Conservation (phyloP, 1,140 invertebrate genomes). For the Pseudachorutes palmiensis region DNA sequence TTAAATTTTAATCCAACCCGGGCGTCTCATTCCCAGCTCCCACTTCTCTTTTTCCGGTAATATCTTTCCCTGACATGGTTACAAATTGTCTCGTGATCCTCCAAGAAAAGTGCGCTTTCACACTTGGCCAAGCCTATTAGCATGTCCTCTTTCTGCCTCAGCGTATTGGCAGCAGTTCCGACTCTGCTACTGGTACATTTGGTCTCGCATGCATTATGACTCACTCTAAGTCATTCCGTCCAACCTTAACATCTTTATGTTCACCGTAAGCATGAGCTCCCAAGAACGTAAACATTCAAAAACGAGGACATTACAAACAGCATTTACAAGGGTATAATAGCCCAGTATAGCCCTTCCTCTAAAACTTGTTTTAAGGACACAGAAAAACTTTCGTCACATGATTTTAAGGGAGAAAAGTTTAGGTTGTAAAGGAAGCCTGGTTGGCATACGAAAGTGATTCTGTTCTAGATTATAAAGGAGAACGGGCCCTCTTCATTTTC, state of each 20-base stretch:
- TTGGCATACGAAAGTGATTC: constrained; percentile 3
- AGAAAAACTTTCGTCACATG: not conserved
- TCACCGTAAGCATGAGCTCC: no score
- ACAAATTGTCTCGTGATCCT: constrained; percentile 12
- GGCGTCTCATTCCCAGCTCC: not conserved
- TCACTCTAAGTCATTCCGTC: not conserved
- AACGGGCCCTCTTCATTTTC: constrained; percentile 27
- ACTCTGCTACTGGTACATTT: no score
- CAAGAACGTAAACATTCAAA: no score
- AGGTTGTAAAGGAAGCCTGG: not conserved
- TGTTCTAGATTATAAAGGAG: constrained; percentile 1
- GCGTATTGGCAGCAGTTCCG: constrained; percentile 5
- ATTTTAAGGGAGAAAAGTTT: not conserved
- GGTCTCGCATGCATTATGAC: not conserved
- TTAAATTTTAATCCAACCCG: constrained; percentile 5
- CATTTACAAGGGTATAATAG: not conserved
- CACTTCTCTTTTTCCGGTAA: not conserved
- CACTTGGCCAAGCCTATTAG: not conserved
- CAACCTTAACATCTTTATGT: no score
- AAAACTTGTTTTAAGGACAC: not conserved
- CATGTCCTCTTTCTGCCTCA: not conserved
- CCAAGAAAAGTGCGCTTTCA: not conserved
- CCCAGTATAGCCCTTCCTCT: not conserved
- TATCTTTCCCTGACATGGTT: constrained; percentile 8
- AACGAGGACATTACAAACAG: constrained; percentile 2